These are phyloP conservation scores for Mormoops blainvillei DNA, from an alignment of 2,113 vertebrate genomes.

Conservation along the genomic window DNA sequence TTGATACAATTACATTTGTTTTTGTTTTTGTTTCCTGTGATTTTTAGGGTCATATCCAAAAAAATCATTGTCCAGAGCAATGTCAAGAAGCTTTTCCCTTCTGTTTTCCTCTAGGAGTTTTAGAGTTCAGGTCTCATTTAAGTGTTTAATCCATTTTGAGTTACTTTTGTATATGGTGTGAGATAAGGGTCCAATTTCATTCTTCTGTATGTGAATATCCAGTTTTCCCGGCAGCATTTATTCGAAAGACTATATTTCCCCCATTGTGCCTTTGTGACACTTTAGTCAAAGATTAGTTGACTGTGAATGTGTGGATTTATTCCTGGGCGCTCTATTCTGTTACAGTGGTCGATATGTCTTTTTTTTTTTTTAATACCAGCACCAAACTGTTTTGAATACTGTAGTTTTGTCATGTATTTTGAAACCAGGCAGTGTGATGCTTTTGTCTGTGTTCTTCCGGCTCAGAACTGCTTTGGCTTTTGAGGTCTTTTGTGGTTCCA, in stretches of 20 bases:
- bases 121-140: too few relatives aligned
- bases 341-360: neutral
- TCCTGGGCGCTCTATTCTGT: neutral
- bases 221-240: neutral
- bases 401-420: neutral
- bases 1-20: too few relatives aligned
- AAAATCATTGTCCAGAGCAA: too few relatives aligned
- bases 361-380: neutral
- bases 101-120: too few relatives aligned
- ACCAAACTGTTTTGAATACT: neutral
- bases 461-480: neutral
- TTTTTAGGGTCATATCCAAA: too few relatives aligned
- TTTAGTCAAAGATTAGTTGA: neutral
- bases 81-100: too few relatives aligned
- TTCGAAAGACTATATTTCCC: neutral
- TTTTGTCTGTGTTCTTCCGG: neutral
- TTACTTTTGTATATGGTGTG: too few relatives aligned
- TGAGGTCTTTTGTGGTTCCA: neutral
- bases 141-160: too few relatives aligned
- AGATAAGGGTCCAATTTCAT: neutral
- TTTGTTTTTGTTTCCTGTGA: neutral
- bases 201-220: neutral
- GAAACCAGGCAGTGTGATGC: neutral
- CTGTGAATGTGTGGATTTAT: neutral
- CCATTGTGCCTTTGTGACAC: neutral